Evolutionary conservation across 2,888 invertebrate species (phyloP), one percentile per base, ranked within the genome.

Genomic region (Harmothoe impar): DNA sequence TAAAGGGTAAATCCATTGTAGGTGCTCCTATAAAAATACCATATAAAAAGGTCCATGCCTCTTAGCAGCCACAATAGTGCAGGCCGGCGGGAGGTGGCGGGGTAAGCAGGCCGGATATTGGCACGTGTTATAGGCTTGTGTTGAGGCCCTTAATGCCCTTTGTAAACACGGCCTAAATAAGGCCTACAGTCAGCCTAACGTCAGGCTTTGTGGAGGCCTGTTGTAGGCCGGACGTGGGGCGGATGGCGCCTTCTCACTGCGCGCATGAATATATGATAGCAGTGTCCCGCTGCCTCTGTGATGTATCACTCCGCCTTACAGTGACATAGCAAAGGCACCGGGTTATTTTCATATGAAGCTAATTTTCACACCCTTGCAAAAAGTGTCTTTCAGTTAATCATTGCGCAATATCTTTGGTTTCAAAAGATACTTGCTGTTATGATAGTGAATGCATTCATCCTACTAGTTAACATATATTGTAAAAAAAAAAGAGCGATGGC

Each of bases 201-300:
- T 62, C n/a, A 62, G 62, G 62, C 62, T 62, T 62, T 62, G 62
- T 62, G 62, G 3, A 62, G 62, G 62, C 62, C n/a, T 62, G 62
- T 15, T 62, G 20, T 43, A 43, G 43, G 23, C 62, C 20, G 62
- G 62, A 62, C 20, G 3, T 15, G 7, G n/a, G 62, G 62, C 20
- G 62, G 62, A 62, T 62, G n/a, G 15, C 20, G 62, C 23, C 62
- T 62, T 62, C 62, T 62, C n/a, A 62, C 23, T 62, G 62, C 3
- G n/a, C 62, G 20, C n/a, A 62, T 62, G n/a, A 62, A 62, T 62
- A 62, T 62, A 20, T n/a, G 23, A 62, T 62, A 20, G 43, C 43
- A 43, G 62, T 20, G 62, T 62, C 3, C 23, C 20, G 12, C 7
- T n/a, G n/a, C 3, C n/a, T 3, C 62, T n/a, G 15, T 62, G 62